A percentile compares a stretch with the other conserved stretches of the same genome.
phyloP scores from a whole-genome alignment of 2,888 invertebrate species.

The Aphodius sticticus region DNA sequence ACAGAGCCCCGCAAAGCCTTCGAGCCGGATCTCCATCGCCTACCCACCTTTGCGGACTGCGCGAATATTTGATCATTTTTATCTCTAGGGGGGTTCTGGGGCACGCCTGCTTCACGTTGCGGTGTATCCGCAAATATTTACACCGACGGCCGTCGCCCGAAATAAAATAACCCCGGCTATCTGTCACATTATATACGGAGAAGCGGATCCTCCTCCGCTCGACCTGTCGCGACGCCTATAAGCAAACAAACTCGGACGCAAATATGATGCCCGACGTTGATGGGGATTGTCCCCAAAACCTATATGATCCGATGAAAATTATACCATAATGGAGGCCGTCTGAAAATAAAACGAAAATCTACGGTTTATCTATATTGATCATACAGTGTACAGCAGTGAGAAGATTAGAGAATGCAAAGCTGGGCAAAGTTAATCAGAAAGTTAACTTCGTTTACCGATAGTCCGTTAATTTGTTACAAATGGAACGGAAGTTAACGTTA shows the following conservation, averaged over 20 bases:
- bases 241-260: not conserved
- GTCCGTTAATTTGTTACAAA: too few relatives aligned
- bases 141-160: slow-evolving; percentile 21
- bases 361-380: too few relatives aligned
- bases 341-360: too few relatives aligned
- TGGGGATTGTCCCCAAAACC: too few relatives aligned
- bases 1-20: slow-evolving; percentile 30
- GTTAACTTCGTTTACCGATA: too few relatives aligned
- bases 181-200: slow-evolving; percentile 15
- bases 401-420: too few relatives aligned
- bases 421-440: too few relatives aligned
- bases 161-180: slow-evolving; percentile 24
- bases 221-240: not conserved
- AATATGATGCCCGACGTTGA: too few relatives aligned
- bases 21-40: slow-evolving; percentile 48
- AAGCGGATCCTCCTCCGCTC: not conserved
- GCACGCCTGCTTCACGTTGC: slow-evolving; percentile 8
- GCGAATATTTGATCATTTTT: slow-evolving; percentile 50
- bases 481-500: too few relatives aligned
- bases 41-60: slow-evolving; percentile 50
- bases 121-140: slow-evolving; percentile 23
- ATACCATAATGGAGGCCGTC: too few relatives aligned
- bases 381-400: too few relatives aligned
- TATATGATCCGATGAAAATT: too few relatives aligned
- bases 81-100: slow-evolving; percentile 26